These are phyloP conservation scores for Poecilia velifera DNA, from an alignment of 2,797 vertebrate genomes.

Conservation along the genomic window DNA sequence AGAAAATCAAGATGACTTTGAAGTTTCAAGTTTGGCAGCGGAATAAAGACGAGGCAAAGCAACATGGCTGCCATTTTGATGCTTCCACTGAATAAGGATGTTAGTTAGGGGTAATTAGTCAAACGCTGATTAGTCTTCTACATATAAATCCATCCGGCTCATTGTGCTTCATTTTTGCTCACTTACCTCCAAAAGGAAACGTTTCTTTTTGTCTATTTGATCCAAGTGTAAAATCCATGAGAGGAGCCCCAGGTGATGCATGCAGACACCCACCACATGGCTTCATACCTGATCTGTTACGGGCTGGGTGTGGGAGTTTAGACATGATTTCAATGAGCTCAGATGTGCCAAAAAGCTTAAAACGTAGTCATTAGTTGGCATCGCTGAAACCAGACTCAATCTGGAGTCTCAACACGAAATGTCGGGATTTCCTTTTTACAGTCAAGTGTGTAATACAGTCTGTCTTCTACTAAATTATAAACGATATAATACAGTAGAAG, in stretches of 20 bases:
- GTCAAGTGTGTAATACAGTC: slow-evolving; percentile 16
- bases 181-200: slow-evolving; percentile 53
- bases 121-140: slow-evolving; percentile 51
- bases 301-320: slow-evolving; percentile 50
- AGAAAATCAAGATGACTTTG: slow-evolving; percentile 47
- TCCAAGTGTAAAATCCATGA: slow-evolving; percentile 50
- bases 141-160: slow-evolving; percentile 44
- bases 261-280: slow-evolving; percentile 52
- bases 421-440: slow-evolving; percentile 9
- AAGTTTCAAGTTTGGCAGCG: slow-evolving; percentile 42
- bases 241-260: slow-evolving; percentile 60
- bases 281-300: slow-evolving; percentile 48
- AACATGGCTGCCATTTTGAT: slow-evolving; percentile 11
- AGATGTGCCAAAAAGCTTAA: slow-evolving; percentile 42
- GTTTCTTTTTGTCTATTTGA: slow-evolving; percentile 49
- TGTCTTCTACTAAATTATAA: too few species aligned
- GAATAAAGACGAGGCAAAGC: slow-evolving; percentile 28
- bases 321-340: slow-evolving; percentile 48
- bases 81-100: slow-evolving; percentile 28
- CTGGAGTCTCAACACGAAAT: slow-evolving; percentile 19
- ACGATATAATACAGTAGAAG: slow-evolving; percentile 41
- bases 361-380: slow-evolving; percentile 49
- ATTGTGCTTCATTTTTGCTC: slow-evolving; percentile 51
- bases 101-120: slow-evolving; percentile 56
- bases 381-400: slow-evolving; percentile 42